Evolutionary conservation across 2,888 invertebrate genomes (phyloP).

Genomic region (Plagodis dolabraria): DNA sequence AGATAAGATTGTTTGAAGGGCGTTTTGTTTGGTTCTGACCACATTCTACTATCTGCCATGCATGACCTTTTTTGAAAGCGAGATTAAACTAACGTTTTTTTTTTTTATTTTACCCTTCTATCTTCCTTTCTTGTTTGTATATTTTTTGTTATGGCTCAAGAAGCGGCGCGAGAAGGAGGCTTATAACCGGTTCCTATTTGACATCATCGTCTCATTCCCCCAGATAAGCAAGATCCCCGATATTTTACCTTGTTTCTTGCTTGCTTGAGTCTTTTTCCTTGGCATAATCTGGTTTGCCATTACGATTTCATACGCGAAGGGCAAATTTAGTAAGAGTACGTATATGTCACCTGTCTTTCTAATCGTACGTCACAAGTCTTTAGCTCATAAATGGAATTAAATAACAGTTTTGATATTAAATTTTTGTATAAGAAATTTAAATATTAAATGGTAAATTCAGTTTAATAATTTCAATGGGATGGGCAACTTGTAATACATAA

Average conservation of each 20-base stretch:
- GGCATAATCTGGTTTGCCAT: too few species aligned
- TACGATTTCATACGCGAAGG: too few species aligned
- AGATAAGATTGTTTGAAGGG: not conserved
- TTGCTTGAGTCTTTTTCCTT: not conserved
- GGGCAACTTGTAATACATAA: too few species aligned
- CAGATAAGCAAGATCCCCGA: slow-evolving; percentile 5
- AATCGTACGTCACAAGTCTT: too few species aligned
- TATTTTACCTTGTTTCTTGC: slow-evolving; percentile 13
- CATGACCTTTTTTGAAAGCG: slow-evolving; percentile 33
- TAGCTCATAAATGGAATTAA: too few species aligned
- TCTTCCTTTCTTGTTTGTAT: slow-evolving; percentile 21
- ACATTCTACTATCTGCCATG: slow-evolving; percentile 7
- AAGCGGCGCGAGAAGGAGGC: slow-evolving; percentile 6
- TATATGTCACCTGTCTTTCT: too few species aligned
- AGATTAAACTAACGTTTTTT: slow-evolving; percentile 21
- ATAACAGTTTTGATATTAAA: too few species aligned
- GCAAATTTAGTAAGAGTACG: too few species aligned
- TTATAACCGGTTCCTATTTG: slow-evolving; percentile 26
- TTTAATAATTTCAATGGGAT: too few species aligned
- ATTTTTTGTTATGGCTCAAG: slow-evolving; percentile 16
- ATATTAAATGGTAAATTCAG: too few species aligned
- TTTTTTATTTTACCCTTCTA: slow-evolving; percentile 2
- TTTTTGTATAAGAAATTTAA: too few species aligned
- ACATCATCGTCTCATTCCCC: slow-evolving; percentile 24
- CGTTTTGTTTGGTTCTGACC: not conserved